A percentile compares a stretch with the other conserved stretches of the same genome.
Evolutionary conservation across 2,113 vertebrate genomes (phyloP).

Genomic region (Sander lucioperca): DNA sequence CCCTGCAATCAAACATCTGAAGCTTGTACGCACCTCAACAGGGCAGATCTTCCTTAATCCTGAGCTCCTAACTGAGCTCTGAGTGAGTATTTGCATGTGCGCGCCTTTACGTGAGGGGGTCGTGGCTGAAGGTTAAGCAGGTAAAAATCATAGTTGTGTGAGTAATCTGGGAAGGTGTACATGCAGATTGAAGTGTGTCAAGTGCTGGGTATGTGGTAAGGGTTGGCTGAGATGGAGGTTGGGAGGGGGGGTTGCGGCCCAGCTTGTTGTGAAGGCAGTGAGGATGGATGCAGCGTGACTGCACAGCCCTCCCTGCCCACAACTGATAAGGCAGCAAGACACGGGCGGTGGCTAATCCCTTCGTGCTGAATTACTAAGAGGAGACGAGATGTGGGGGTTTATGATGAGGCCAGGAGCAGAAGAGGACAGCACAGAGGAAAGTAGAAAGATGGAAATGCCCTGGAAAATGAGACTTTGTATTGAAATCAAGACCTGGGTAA

Average conservation of each 20-base stretch:
- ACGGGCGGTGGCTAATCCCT: slow-evolving; percentile 69
- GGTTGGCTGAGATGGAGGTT: slow-evolving; percentile 1
- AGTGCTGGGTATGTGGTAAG: slow-evolving; percentile 1
- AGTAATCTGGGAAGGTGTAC: slow-evolving; percentile 19
- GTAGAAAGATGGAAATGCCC: slow-evolving; percentile 9
- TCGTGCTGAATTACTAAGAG: slow-evolving; percentile 64
- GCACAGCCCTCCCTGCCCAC: slow-evolving; percentile 60
- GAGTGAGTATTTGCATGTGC: slow-evolving; percentile 14
- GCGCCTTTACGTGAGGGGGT: not conserved
- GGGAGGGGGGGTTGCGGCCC: not conserved
- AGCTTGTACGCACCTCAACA: slow-evolving; percentile 18
- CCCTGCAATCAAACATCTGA: slow-evolving; percentile 51
- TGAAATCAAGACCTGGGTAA: slow-evolving; percentile 17
- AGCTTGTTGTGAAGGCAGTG: slow-evolving; percentile 51
- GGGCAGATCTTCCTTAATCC: slow-evolving; percentile 17
- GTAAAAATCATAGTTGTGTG: slow-evolving; percentile 31
- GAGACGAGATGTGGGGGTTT: slow-evolving; percentile 65
- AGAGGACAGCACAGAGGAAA: slow-evolving; percentile 15
- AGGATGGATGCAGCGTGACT: slow-evolving; percentile 58
- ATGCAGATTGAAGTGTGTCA: slow-evolving; percentile 43
- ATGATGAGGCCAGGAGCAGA: slow-evolving; percentile 55
- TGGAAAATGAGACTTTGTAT: slow-evolving; percentile 18
- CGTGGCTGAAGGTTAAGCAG: slow-evolving; percentile 36
- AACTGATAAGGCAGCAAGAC: slow-evolving; percentile 73
- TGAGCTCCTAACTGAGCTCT: slow-evolving; percentile 14